Evolutionary conservation across 2,888 invertebrate genomes (phyloP).

Genomic region (Epirrhoe alternata): DNA sequence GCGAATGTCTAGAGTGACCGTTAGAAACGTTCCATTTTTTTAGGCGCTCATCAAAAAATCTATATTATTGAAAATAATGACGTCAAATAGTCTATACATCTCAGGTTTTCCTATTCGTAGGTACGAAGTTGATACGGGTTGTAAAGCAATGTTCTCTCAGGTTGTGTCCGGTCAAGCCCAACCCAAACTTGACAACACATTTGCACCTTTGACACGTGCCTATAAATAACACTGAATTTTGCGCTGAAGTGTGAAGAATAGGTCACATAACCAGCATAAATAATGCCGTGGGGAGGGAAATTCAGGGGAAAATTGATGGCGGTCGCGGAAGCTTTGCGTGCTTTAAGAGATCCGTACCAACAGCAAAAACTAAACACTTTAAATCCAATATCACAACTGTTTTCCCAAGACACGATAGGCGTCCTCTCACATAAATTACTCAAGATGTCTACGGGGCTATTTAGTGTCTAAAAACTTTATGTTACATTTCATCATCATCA

Average conservation of each 20-base stretch:
- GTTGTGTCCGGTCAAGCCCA: slow-evolving; percentile 7
- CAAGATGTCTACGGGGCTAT: too few species aligned
- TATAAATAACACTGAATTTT: slow-evolving; percentile 57
- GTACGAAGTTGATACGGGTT: neutral
- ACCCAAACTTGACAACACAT: slow-evolving; percentile 52
- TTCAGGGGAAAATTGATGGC: slow-evolving; percentile 63
- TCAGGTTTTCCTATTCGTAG: too few species aligned
- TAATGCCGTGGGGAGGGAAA: slow-evolving; percentile 51
- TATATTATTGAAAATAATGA: too few species aligned
- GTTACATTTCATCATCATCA: too few species aligned
- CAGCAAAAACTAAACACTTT: neutral
- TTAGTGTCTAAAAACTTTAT: too few species aligned
- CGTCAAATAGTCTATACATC: too few species aligned
- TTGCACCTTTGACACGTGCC: slow-evolving; percentile 58
- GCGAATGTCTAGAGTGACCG: too few species aligned
- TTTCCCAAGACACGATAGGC: too few species aligned
- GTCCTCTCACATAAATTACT: too few species aligned
- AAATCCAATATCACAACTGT: slow-evolving; percentile 4
- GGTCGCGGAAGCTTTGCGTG: slow-evolving; percentile 56
- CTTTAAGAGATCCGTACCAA: slow-evolving; percentile 49
- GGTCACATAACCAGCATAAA: slow-evolving; percentile 61
- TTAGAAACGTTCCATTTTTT: too few species aligned
- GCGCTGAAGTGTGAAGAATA: slow-evolving; percentile 66
- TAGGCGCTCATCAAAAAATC: too few species aligned
- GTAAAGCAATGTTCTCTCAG: neutral